These are phyloP conservation scores for Pterophyllum scalare DNA, from an alignment of 2,113 vertebrate genomes.

Conservation along the genomic window DNA sequence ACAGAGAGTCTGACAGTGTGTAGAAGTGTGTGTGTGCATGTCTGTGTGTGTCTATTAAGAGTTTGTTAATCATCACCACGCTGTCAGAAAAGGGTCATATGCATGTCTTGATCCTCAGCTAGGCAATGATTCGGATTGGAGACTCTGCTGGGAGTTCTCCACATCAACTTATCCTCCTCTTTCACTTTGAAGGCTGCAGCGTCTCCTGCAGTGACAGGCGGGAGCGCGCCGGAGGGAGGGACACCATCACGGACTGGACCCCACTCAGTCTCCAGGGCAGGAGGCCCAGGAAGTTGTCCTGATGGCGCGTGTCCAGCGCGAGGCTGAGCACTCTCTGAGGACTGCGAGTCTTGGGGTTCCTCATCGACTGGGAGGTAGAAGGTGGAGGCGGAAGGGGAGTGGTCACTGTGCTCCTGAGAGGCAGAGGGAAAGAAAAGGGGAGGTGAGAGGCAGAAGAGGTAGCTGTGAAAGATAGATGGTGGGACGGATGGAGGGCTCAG, in stretches of 20 bases:
- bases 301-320: conserved; percentile 84
- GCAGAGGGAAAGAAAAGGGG: conserved; percentile 14
- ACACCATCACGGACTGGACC: conserved; percentile 75
- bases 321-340: conserved; percentile 81
- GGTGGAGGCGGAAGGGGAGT: conserved; percentile 63
- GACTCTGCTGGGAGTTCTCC: conserved; percentile 63
- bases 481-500: neutral
- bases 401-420: conserved; percentile 86
- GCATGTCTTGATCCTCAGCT: neutral
- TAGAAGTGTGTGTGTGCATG: neutral
- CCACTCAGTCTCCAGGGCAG: conserved; percentile 82
- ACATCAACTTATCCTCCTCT: conserved; percentile 32
- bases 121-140: neutral
- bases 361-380: conserved; percentile 64
- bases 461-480: neutral
- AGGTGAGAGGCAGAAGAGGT: conserved; percentile 8
- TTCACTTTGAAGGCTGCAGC: conserved; percentile 87
- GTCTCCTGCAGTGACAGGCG: conserved; percentile 94
- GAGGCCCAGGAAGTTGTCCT: conserved; percentile 89
- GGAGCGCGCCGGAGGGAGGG: conserved; percentile 80
- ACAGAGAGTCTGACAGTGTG: neutral
- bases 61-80: neutral
- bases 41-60: neutral
- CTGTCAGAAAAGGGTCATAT: neutral
- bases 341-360: conserved; percentile 71